phyloP scores from a whole-genome alignment of 2,113 vertebrate genomes.

The Hiodon tergisus region DNA sequence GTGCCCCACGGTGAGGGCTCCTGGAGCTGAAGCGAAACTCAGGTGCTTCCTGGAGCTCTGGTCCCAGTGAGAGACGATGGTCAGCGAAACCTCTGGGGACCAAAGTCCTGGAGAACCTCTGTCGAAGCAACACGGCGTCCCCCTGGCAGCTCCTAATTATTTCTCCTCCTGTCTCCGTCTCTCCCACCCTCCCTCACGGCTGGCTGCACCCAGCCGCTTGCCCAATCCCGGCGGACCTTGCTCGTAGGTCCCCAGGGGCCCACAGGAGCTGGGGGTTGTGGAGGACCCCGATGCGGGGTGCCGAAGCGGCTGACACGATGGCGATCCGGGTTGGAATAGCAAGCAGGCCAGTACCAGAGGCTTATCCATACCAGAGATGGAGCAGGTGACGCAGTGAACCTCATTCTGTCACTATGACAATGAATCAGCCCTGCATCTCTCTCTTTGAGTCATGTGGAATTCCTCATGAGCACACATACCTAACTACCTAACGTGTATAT shows the following conservation, averaged over 20 bases:
- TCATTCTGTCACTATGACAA: too few relatives aligned
- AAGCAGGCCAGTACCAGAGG: too few relatives aligned
- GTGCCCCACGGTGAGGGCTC: slow-evolving; percentile 10
- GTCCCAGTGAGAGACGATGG: background rate
- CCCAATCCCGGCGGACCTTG: background rate
- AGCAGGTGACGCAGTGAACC: too few relatives aligned
- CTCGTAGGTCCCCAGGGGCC: slow-evolving; percentile 2
- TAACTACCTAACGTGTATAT: too few relatives aligned
- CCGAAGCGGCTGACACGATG: too few relatives aligned
- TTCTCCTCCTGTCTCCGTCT: slow-evolving; percentile 9
- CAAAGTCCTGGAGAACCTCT: background rate
- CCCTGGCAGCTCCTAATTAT: slow-evolving; percentile 46
- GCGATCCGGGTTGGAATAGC: too few relatives aligned
- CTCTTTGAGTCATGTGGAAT: too few relatives aligned
- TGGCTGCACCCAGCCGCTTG: background rate
- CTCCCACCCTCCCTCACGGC: background rate
- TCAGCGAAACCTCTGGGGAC: background rate
- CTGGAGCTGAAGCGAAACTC: background rate
- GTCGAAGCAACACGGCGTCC: slow-evolving; percentile 17
- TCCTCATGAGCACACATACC: too few relatives aligned
- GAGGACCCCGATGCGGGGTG: slow-evolving; percentile 24
- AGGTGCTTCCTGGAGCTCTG: background rate
- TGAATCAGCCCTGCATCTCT: too few relatives aligned
- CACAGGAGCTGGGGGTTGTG: background rate
- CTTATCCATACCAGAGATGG: too few relatives aligned